phyloP scores from a whole-genome alignment of 2,797 vertebrate genomes.

The Picus viridis region DNA sequence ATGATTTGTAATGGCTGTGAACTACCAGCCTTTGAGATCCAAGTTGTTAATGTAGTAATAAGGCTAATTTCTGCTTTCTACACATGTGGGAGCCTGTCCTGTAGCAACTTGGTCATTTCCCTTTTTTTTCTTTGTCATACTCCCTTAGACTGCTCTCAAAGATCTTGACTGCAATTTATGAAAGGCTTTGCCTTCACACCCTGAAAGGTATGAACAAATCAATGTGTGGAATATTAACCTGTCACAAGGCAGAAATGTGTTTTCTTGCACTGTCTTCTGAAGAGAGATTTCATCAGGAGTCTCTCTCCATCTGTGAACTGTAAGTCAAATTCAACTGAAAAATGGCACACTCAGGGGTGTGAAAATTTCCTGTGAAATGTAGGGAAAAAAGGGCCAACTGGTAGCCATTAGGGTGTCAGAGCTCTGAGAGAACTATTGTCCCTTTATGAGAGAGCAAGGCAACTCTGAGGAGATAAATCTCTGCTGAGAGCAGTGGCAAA shows the following conservation, averaged over 20 bases:
- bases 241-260: slow-evolving; percentile 53
- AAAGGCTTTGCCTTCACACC: slow-evolving; percentile 18
- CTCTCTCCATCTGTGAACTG: not conserved
- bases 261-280: slow-evolving; percentile 53
- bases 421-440: slow-evolving; percentile 43
- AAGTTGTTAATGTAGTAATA: not conserved
- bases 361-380: slow-evolving; percentile 52
- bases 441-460: slow-evolving; percentile 2
- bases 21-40: not conserved
- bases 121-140: not conserved
- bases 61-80: not conserved
- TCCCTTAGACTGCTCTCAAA: not conserved
- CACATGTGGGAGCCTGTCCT: not conserved
- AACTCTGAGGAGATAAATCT: slow-evolving; percentile 46
- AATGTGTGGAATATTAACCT: slow-evolving; percentile 56
- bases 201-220: slow-evolving; percentile 51
- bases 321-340: slow-evolving; percentile 64
- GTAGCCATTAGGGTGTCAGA: slow-evolving; percentile 47
- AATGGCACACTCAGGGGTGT: slow-evolving; percentile 13
- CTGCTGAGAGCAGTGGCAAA: not conserved
- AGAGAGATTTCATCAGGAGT: slow-evolving; percentile 37
- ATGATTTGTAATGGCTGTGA: not conserved
- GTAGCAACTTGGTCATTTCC: not conserved
- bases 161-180: slow-evolving; percentile 5
- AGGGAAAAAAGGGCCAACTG: slow-evolving; percentile 1